Evolutionary conservation across 2,113 vertebrate genomes (phyloP).

Genomic region (Alces alces): DNA sequence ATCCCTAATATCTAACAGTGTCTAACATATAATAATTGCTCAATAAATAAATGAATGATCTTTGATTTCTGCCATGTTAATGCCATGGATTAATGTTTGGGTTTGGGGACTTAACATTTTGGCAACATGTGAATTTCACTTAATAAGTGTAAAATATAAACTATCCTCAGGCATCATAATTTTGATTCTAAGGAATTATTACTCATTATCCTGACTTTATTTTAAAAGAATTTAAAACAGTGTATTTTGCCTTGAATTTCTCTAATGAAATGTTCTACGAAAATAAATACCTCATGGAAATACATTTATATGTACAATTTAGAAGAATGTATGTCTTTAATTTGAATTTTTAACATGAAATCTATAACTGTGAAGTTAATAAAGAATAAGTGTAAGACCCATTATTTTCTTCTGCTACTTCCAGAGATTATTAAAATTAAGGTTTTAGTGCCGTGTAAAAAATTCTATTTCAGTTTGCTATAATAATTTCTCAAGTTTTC

Average conservation of each 20-base stretch:
- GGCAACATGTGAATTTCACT: neutral
- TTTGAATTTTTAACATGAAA: conserved; percentile 11
- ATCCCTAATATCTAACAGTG: neutral
- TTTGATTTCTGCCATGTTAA: neutral
- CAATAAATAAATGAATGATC: neutral
- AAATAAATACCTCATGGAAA: neutral
- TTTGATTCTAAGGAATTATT: neutral
- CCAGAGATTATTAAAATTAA: neutral
- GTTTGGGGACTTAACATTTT: neutral
- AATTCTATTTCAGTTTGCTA: neutral
- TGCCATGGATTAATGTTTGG: neutral
- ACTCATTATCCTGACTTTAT: neutral
- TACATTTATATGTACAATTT: neutral
- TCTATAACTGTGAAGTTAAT: neutral
- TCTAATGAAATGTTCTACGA: neutral
- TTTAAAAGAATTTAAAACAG: neutral
- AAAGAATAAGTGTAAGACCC: neutral
- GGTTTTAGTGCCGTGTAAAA: neutral
- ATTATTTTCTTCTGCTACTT: conserved; percentile 1
- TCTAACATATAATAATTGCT: neutral
- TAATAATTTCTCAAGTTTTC: neutral
- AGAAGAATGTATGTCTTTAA: neutral
- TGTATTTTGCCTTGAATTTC: neutral
- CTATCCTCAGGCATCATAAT: neutral
- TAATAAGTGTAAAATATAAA: neutral